Base-by-base conservation (phyloP, 2,113 vertebrate genomes). In the Crotalus viridis region DNA sequence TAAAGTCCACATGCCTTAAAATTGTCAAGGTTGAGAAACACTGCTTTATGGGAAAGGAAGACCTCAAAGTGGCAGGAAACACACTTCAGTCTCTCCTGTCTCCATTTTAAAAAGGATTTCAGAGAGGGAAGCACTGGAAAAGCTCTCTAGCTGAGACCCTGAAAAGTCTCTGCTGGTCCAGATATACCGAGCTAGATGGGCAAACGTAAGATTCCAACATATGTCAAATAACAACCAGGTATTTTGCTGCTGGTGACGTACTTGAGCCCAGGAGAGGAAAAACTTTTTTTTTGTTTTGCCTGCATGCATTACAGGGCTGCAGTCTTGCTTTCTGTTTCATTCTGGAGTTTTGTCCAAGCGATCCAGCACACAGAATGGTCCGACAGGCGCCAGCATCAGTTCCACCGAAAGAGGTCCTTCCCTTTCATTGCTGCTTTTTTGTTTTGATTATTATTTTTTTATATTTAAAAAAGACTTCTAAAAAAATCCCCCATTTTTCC, bases 381-480 rank as follows among this genome's bases (percentile, higher is more conserved):
- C 46, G 86, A 0, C 94, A 91, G 2, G 10, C 93, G 94, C 90
- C 26, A 81, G 26, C 26, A 39, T 93, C 92, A 85, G 43, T 91
- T 91, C 2, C 0, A n/a, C 54, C 24, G 39, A 54, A 26, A 94
- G 88, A 91, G 92, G 89, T 0, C 52, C 22, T 91, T 95, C 85
- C 88, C 93, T 94, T 94, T 46, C 12, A 2, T 89, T 94, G 95
- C 95, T 94, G 81, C 54, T 85, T 81, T 74, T 57, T 51, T 48
- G 7, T 46, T 92, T 87, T 64, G 64, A 87, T 87, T 88, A 88
- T 86, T 86, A 87, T 61, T 33, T 24, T 24, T 51, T n/a, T 39
- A 89, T 3, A n/a, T 54, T 39, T 56, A 3, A 43, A 57, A 69
- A 57, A 52, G 28, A 61, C 19, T 3, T 48, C 33, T 39, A 43